Evolutionary conservation across 2,113 vertebrate genomes (phyloP).

Genomic region (Colinus virginianus): DNA sequence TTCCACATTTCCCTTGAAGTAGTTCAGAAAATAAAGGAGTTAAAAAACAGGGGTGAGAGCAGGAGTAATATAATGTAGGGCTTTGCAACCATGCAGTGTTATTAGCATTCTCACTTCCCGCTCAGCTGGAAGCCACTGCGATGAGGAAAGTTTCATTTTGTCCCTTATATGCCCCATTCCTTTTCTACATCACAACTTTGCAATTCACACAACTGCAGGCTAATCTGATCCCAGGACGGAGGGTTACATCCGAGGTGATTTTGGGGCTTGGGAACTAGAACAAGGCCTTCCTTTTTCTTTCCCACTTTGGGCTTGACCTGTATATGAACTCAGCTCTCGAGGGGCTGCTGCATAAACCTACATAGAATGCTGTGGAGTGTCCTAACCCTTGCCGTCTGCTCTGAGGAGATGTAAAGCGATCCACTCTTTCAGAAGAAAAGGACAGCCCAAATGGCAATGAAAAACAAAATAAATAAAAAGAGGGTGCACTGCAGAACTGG

Average conservation of each 20-base stretch:
- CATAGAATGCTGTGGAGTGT: background rate
- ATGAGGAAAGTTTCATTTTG: background rate
- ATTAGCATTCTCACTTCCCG: background rate
- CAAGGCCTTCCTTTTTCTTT: background rate
- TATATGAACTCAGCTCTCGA: background rate
- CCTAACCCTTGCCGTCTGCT: background rate
- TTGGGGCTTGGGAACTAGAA: background rate
- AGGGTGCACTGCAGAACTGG: background rate
- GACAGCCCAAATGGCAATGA: background rate
- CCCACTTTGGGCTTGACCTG: background rate
- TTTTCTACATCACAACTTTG: background rate
- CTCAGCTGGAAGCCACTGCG: background rate
- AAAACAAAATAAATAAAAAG: background rate
- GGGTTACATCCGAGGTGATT: background rate
- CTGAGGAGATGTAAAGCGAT: background rate
- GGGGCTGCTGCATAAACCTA: background rate
- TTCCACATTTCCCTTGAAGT: background rate
- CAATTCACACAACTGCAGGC: background rate
- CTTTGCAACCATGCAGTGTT: background rate
- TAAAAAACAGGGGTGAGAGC: background rate
- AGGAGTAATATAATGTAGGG: fast-evolving
- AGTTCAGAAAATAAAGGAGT: background rate
- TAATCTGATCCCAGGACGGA: background rate
- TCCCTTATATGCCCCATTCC: background rate
- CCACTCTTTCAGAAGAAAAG: background rate